Evolutionary conservation across 2,797 vertebrate species (phyloP).

Genomic region (Microctenopoma lineatum): DNA sequence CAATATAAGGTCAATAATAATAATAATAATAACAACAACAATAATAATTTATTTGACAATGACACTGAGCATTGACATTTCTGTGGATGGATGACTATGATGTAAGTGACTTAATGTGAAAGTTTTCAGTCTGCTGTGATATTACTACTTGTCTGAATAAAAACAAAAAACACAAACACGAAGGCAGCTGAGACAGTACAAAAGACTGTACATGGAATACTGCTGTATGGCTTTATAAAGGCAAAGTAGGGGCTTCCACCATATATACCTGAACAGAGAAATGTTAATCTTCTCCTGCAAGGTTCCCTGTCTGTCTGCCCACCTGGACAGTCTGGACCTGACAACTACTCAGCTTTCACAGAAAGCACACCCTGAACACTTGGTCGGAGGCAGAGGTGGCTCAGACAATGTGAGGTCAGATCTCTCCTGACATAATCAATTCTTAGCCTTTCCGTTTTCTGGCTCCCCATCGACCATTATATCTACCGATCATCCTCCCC

Average conservation of each 20-base stretch:
- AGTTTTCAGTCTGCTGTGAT: conserved; percentile 3
- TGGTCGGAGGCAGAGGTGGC: conserved; percentile 30
- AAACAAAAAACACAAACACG: conserved; percentile 18
- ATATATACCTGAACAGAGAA: conserved; percentile 26
- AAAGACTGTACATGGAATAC: conserved; percentile 67
- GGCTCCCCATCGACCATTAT: conserved; percentile 21
- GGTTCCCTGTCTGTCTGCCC: conserved; percentile 35
- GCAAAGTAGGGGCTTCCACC: conserved; percentile 35
- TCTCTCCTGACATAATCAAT: conserved; percentile 34
- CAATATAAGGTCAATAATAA: conserved; percentile 4
- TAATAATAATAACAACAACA: conserved; percentile 32
- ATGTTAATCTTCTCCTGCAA: conserved; percentile 39
- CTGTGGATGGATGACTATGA: conserved; percentile 39
- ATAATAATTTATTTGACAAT: conserved; percentile 1
- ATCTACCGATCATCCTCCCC: conserved; percentile 25
- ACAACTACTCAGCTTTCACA: conserved; percentile 78
- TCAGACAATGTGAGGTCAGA: conserved; percentile 30
- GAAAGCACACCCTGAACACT: conserved; percentile 77
- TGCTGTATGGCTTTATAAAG: conserved; percentile 73
- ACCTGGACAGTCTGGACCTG: conserved; percentile 36
- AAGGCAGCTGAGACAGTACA: conserved; percentile 64
- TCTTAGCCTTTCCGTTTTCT: conserved; percentile 24
- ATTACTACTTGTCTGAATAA: conserved; percentile 28
- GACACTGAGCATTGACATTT: conserved; percentile 36
- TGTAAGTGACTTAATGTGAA: conserved; percentile 22